Evolutionary conservation across 2,113 vertebrate genomes (phyloP).

Genomic region (Amphilophus citrinellus): DNA sequence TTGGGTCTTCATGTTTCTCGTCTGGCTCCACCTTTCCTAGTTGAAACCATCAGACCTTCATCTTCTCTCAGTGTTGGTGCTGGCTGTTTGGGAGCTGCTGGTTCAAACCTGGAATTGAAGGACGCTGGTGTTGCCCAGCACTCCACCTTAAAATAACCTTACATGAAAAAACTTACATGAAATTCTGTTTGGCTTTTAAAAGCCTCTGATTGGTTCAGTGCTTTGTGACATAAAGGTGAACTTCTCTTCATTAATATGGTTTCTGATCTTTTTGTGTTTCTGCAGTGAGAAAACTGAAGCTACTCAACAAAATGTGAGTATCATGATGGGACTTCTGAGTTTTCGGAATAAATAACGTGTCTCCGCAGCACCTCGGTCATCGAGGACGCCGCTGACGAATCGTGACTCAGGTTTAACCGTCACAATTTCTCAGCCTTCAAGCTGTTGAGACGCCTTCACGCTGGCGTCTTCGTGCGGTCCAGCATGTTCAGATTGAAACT

Average conservation of each 20-base stretch:
- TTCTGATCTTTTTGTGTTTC: constrained; percentile 7
- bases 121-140: not conserved
- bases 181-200: not conserved
- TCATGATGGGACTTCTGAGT: not conserved
- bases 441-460: no score
- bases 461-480: no score
- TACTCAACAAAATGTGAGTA: constrained; percentile 12
- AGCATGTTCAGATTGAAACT: not conserved
- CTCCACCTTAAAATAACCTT: no score
- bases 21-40: no score
- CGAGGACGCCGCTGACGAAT: not conserved
- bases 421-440: not conserved
- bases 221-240: fast-evolving
- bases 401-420: not conserved
- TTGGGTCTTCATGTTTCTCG: not conserved
- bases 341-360: not conserved
- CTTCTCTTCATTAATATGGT: fast-evolving
- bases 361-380: not conserved
- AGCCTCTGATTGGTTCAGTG: not conserved
- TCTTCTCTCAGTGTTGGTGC: no score
- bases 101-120: no score
- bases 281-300: constrained; percentile 17
- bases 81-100: no score
- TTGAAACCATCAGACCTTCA: no score
- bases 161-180: no score